Evolutionary conservation across 2,888 invertebrate species (phyloP), one percentile per base, ranked within the genome.

Genomic region (Nomada fucata): DNA sequence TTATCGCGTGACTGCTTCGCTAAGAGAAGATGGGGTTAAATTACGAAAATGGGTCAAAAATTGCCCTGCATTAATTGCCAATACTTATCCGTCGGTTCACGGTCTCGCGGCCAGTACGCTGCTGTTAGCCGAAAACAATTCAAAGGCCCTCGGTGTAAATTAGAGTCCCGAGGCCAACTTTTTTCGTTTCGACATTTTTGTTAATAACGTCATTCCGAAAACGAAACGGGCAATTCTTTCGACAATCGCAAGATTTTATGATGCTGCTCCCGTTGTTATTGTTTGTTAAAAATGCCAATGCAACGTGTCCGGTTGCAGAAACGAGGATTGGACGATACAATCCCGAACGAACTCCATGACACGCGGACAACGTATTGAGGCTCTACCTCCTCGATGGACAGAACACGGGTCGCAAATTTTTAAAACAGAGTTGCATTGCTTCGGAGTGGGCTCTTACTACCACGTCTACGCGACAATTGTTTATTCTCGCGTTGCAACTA

Each of bases 1-100:
- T 10, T 36, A 60, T 29, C 59, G 36, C 26, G 59, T 60, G 29
- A 60, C 36, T 3, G 29, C 59, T 11, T 3, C 36, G 13, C 13
- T 60, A 36, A 11, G 18, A 29, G 15, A 42, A 18, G 36, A 36
- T 13, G 59, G 36, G 3, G 36, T 36, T 15, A 60, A 29, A 3
- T 53, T 60, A 15, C 60, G 60, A 18, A 60, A 60, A 60, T 60
- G 60, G 60, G 60, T 42, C 3, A 60, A 42, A n/a, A n/a, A 60
- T 36, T 36, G 36, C 15, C 60, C 36, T 5, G 18, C 60, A 60
- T 18, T 60, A 36, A 60, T 15, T 18, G 60, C 36, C 11, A 29
- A 60, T 2, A 60, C 15, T 36, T 15, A 18, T 36, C 42, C 29
- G 3, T 60, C 36, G 11, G 10, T 20, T 44, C 61, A n/a, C n/a